Evolutionary conservation across 1,140 invertebrate genomes (phyloP).

Genomic region (Periplaneta americana): DNA sequence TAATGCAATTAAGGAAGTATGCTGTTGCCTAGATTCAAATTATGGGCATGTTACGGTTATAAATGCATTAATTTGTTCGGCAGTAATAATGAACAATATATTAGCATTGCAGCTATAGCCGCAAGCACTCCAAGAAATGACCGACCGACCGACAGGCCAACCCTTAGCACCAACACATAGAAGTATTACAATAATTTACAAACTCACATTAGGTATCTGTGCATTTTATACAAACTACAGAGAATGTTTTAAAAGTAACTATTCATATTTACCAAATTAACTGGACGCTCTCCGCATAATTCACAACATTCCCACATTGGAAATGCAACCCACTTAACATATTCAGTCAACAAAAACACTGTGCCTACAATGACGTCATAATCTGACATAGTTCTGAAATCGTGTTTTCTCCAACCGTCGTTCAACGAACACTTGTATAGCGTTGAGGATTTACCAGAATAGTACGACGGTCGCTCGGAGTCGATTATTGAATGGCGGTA

Average conservation of each 20-base stretch:
- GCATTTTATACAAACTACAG: background rate
- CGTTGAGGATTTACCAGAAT: too few species aligned
- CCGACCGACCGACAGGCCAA: background rate
- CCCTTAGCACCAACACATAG: background rate
- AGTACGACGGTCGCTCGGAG: too few species aligned
- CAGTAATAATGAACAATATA: background rate
- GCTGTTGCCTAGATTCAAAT: too few species aligned
- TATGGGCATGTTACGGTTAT: too few species aligned
- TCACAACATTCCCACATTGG: constrained; percentile 5
- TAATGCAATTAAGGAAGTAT: background rate
- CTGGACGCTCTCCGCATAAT: background rate
- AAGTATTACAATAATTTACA: background rate
- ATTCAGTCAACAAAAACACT: constrained; percentile 13
- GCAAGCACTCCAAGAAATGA: background rate
- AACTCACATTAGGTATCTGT: background rate
- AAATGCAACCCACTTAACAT: background rate
- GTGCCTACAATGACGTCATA: background rate
- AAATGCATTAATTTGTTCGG: background rate
- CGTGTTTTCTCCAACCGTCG: background rate
- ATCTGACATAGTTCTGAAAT: background rate
- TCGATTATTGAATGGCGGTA: too few species aligned
- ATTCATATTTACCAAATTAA: background rate
- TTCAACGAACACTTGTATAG: too few species aligned
- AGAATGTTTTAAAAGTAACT: background rate
- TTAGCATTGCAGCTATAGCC: background rate